These are phyloP conservation scores for Cryptus viduatorius DNA, from an alignment of 2,888 invertebrate genomes.

Conservation along the genomic window DNA sequence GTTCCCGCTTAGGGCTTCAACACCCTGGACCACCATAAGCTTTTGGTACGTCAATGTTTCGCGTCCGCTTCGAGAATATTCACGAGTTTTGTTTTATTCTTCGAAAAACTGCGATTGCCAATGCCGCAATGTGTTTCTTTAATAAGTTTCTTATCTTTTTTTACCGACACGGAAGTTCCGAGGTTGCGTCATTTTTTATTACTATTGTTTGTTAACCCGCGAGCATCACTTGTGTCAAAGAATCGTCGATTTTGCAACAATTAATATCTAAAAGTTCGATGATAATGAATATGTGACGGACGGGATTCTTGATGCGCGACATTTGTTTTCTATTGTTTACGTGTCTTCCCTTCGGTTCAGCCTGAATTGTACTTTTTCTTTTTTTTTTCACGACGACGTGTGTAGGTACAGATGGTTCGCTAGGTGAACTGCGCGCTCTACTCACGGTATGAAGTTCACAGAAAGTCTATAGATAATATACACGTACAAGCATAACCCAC, in stretches of 20 bases:
- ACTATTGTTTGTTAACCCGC: constrained; percentile 18
- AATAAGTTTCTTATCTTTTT: constrained; percentile 7
- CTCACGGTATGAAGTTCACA: constrained; percentile 17
- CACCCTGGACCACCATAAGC: constrained; percentile 58
- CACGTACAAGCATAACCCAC: neutral
- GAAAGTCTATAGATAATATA: neutral
- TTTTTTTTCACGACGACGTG: constrained; percentile 13
- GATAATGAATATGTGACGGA: neutral
- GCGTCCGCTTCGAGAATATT: too few species aligned
- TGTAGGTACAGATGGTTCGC: constrained; percentile 14
- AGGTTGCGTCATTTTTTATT: constrained; percentile 61
- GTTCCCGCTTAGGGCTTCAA: constrained; percentile 48
- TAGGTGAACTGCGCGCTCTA: constrained; percentile 14
- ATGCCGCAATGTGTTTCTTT: neutral
- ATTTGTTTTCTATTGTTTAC: constrained; percentile 57
- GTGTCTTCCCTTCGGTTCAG: neutral
- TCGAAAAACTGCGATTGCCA: neutral
- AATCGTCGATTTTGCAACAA: constrained; percentile 20
- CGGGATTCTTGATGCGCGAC: constrained; percentile 22
- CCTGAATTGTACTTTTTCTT: neutral
- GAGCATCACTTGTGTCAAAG: neutral
- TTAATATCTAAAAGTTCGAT: neutral
- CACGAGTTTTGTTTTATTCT: too few species aligned
- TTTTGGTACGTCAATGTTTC: constrained; percentile 6
- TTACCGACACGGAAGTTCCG: constrained; percentile 35